phyloP scores from a whole-genome alignment of 2,888 invertebrate genomes.

The Girardia tigrina region DNA sequence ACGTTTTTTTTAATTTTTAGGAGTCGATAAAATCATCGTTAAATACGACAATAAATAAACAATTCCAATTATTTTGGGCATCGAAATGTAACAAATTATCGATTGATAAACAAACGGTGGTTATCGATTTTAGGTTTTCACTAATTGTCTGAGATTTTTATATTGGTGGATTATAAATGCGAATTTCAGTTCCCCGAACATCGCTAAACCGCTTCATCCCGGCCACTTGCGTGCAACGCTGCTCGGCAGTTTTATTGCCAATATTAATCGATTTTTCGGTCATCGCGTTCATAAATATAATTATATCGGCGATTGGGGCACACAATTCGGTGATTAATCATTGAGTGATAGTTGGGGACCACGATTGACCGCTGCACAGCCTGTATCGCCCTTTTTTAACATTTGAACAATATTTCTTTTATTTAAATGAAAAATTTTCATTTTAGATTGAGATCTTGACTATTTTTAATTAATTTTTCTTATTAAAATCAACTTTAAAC shows the following conservation, averaged over 20 bases:
- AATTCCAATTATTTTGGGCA: neutral
- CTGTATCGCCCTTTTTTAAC: no score
- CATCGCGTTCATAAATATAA: slow-evolving; percentile 70
- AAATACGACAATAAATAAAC: neutral
- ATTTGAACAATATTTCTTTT: no score
- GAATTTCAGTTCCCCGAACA: slow-evolving; percentile 71
- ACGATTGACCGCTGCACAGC: no score
- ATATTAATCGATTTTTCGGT: slow-evolving; percentile 61
- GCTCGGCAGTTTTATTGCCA: slow-evolving; percentile 76
- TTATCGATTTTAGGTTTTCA: neutral
- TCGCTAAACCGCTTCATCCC: slow-evolving; percentile 93
- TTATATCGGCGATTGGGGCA: slow-evolving; percentile 96
- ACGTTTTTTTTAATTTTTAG: no score
- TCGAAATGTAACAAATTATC: neutral
- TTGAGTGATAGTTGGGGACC: no score
- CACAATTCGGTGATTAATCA: slow-evolving; percentile 65
- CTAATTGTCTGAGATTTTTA: neutral
- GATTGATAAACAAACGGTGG: neutral
- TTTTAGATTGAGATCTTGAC: no score
- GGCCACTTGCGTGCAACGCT: slow-evolving; percentile 91
- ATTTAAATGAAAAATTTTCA: no score
- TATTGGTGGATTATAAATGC: no score
- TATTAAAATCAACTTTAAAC: no score
- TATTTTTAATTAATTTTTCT: no score
- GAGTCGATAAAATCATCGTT: neutral